Evolutionary conservation across 2,888 invertebrate genomes (phyloP).

Genomic region (Ophonus ardosiacus): DNA sequence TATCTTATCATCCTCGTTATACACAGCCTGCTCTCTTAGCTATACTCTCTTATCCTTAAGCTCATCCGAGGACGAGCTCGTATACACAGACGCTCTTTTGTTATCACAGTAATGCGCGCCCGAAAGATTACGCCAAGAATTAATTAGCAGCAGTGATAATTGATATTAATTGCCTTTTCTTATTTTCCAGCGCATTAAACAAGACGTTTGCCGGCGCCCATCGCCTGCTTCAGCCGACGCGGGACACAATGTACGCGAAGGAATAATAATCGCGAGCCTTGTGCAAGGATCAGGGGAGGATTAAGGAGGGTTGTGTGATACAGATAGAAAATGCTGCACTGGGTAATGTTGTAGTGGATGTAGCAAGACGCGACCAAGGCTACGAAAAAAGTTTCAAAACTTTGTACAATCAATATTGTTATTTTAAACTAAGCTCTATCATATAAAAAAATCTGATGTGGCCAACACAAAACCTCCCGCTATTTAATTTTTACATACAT

Average conservation of each 20-base stretch:
- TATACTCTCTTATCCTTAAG: constrained; percentile 50
- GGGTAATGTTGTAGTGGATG: neutral
- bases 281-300: constrained; percentile 38
- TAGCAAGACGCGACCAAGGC: too few relatives aligned
- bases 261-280: constrained; percentile 59
- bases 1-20: constrained; percentile 57
- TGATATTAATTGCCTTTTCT: constrained; percentile 73
- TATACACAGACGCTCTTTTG: constrained; percentile 66
- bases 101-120: constrained; percentile 67
- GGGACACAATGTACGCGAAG: constrained; percentile 54
- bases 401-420: too few relatives aligned
- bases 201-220: constrained; percentile 64
- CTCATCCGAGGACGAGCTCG: constrained; percentile 58
- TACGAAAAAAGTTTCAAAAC: too few relatives aligned
- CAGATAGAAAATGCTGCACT: constrained; percentile 3
- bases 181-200: constrained; percentile 71
- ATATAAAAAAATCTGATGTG: too few relatives aligned
- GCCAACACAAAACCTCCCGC: too few relatives aligned
- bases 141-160: constrained; percentile 72
- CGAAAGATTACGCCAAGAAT: constrained; percentile 68
- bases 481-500: too few relatives aligned
- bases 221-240: constrained; percentile 23
- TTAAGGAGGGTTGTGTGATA: constrained; percentile 17
- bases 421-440: too few relatives aligned
- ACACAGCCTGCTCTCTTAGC: constrained; percentile 29